Conservation (phyloP, 1,140 invertebrate genomes). For the Chironomus tepperi region DNA sequence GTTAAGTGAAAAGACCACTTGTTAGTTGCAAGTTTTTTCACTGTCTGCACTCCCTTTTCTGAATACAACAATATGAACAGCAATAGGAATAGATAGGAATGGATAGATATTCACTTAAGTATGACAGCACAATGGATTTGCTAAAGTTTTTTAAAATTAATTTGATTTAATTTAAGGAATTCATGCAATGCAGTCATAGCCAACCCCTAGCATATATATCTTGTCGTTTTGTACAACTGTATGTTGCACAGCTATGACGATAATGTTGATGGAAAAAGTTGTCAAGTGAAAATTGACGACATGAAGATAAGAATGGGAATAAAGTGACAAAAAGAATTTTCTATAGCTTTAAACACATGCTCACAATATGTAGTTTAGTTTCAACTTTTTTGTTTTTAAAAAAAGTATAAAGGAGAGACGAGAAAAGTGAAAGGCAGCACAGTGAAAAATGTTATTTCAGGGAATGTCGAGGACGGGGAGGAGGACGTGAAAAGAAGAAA, state of each 20-base stretch:
- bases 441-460: background rate
- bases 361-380: too few relatives aligned
- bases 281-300: background rate
- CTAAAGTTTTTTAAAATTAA: background rate
- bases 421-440: too few relatives aligned
- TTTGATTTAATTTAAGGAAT: slow-evolving; percentile 2
- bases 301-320: background rate
- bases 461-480: background rate
- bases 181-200: background rate
- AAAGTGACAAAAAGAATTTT: background rate
- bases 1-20: slow-evolving; percentile 22
- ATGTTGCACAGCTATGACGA: too few relatives aligned
- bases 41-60: background rate
- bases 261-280: background rate
- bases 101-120: too few relatives aligned
- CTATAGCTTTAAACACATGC: background rate
- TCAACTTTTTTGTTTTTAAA: too few relatives aligned
- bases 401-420: too few relatives aligned
- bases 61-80: too few relatives aligned
- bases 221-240: too few relatives aligned
- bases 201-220: background rate
- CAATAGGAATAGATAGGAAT: too few relatives aligned
- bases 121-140: too few relatives aligned
- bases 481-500: slow-evolving; percentile 1
- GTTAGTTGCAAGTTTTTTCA: background rate